Conservation (phyloP, 2,113 vertebrate genomes). For the Anoplopoma fimbria region DNA sequence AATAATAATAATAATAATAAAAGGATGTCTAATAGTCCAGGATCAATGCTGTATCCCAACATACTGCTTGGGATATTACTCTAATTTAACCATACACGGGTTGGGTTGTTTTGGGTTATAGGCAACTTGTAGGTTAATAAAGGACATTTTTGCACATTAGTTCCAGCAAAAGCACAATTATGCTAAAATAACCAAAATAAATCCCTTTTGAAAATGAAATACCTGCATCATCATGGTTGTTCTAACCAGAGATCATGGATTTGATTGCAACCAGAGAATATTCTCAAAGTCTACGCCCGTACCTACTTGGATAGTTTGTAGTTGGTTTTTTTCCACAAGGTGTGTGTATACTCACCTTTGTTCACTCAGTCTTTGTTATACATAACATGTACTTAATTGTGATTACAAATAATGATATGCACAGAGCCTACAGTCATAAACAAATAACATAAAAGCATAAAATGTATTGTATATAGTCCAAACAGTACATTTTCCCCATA, state of each 20-base stretch:
- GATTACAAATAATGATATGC: constrained; percentile 99
- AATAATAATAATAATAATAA: constrained; percentile 12
- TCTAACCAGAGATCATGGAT: constrained; percentile 51
- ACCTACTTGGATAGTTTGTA: constrained; percentile 59
- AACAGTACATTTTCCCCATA: constrained; percentile 62
- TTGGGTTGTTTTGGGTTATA: constrained; percentile 33
- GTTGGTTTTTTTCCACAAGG: constrained; percentile 57
- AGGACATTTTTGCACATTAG: constrained; percentile 39
- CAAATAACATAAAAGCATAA: constrained; percentile 93
- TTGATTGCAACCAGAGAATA: constrained; percentile 65
- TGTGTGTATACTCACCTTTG: constrained; percentile 81
- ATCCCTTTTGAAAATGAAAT: constrained; percentile 66
- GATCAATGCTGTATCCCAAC: constrained; percentile 3
- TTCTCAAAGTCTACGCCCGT: constrained; percentile 50
- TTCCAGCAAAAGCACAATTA: constrained; percentile 41
- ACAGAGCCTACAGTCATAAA: constrained; percentile 93
- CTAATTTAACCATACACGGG: constrained; percentile 18
- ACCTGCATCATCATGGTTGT: constrained; percentile 32
- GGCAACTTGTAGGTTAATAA: constrained; percentile 40
- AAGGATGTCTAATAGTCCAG: background rate
- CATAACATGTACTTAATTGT: constrained; percentile 90
- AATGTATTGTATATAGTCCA: constrained; percentile 91
- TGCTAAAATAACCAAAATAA: constrained; percentile 46
- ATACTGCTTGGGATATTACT: constrained; percentile 8
- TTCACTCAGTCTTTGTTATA: constrained; percentile 88